Evolutionary conservation across 1,140 invertebrate genomes (phyloP).

Genomic region (Conus ventricosus): DNA sequence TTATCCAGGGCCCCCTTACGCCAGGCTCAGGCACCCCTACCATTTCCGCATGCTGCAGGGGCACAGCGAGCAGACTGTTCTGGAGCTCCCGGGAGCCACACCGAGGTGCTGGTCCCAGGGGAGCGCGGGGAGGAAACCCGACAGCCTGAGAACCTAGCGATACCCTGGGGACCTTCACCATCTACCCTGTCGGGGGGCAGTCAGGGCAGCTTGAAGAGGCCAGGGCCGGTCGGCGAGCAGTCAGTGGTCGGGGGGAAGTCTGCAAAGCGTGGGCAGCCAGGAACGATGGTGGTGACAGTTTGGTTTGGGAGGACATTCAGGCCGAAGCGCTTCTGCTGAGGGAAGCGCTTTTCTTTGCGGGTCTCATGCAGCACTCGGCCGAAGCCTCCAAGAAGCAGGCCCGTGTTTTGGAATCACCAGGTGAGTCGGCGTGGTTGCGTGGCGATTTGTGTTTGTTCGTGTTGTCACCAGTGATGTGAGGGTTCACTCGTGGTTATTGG

Average conservation of each 20-base stretch:
- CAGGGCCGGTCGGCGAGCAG: background rate
- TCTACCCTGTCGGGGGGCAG: background rate
- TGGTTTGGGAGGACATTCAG: background rate
- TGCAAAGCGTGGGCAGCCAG: background rate
- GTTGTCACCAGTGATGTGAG: too few species aligned
- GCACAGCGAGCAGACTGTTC: background rate
- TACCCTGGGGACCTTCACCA: background rate
- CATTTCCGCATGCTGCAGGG: background rate
- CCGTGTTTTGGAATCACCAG: background rate
- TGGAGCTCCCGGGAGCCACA: conserved; percentile 7
- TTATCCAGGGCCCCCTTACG: background rate
- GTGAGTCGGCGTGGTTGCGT: background rate
- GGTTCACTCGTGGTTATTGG: too few species aligned
- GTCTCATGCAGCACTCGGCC: background rate
- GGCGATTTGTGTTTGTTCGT: too few species aligned
- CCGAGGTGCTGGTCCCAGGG: background rate
- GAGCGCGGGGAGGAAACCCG: background rate
- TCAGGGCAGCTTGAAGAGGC: conserved; percentile 1
- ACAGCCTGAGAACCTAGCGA: background rate
- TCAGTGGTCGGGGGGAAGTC: background rate
- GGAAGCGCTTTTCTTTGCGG: background rate
- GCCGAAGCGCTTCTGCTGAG: background rate
- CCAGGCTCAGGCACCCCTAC: background rate
- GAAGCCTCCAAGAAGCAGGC: background rate
- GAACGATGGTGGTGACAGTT: background rate